These are phyloP conservation scores for Ctenochaetus hawaiiensis DNA, from an alignment of 2,797 vertebrate species.

Conservation along the genomic window DNA sequence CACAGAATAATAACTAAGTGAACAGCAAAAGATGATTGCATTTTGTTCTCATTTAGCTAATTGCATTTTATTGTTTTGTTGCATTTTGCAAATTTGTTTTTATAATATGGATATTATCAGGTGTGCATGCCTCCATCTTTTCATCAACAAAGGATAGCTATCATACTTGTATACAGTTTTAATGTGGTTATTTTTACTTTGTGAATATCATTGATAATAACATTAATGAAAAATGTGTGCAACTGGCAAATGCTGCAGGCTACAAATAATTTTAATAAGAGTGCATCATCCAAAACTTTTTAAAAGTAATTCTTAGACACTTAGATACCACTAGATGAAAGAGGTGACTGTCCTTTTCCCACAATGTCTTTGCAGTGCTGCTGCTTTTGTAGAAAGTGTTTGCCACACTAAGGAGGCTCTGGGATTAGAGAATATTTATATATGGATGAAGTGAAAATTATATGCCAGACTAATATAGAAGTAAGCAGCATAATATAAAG, in stretches of 20 bases:
- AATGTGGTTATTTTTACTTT: not conserved
- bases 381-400: not conserved
- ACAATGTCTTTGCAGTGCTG: not conserved
- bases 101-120: no score
- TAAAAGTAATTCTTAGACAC: no score
- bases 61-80: no score
- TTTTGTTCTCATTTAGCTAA: no score
- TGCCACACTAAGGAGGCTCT: not conserved
- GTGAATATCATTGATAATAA: not conserved
- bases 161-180: not conserved
- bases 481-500: not conserved
- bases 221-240: not conserved
- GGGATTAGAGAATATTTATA: not conserved
- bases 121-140: not conserved
- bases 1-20: no score
- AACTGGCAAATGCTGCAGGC: no score
- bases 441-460: not conserved
- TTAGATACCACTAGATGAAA: not conserved
- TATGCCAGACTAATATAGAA: no score
- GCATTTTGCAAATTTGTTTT: no score
- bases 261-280: no score
- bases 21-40: no score
- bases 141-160: not conserved
- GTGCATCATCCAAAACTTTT: no score
- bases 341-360: not conserved